A percentile compares a stretch with the other conserved stretches of the same genome.
Conservation (phyloP, 2,113 vertebrate species). For the Pterocles orientalis region DNA sequence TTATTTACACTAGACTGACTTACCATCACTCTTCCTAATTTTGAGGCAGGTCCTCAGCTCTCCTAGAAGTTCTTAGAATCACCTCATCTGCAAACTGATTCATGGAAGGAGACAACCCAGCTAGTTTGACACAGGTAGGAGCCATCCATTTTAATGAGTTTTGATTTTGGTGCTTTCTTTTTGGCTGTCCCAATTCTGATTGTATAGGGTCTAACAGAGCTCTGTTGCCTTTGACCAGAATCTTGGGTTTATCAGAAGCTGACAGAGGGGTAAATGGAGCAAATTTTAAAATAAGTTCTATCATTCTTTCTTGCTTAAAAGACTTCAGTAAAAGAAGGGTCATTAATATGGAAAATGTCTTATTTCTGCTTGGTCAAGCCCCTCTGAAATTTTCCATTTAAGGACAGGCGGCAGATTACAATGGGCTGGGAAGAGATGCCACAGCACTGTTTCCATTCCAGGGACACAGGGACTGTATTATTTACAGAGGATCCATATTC, state of each 20-base stretch:
- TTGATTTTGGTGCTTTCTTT: not conserved
- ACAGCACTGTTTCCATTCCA: not conserved
- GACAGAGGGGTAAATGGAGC: not conserved
- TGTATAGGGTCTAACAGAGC: not conserved
- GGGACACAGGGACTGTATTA: not conserved
- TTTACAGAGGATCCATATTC: not conserved
- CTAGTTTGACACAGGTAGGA: not conserved
- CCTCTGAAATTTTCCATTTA: not conserved
- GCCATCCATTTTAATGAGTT: not conserved
- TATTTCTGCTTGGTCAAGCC: not conserved
- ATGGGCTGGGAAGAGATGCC: not conserved
- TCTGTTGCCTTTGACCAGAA: not conserved
- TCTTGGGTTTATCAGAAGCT: not conserved
- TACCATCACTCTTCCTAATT: not conserved
- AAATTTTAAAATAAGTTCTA: not conserved
- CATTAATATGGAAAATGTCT: not conserved
- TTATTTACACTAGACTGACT: not conserved
- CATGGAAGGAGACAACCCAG: not conserved
- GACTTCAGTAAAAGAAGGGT: not conserved
- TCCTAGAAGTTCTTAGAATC: not conserved
- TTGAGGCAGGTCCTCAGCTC: not conserved
- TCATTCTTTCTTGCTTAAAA: not conserved
- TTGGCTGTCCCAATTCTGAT: not conserved
- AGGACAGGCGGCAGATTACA: not conserved
- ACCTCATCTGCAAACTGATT: not conserved